phyloP scores from a whole-genome alignment of 2,113 vertebrate species.

The Petaurus breviceps region DNA sequence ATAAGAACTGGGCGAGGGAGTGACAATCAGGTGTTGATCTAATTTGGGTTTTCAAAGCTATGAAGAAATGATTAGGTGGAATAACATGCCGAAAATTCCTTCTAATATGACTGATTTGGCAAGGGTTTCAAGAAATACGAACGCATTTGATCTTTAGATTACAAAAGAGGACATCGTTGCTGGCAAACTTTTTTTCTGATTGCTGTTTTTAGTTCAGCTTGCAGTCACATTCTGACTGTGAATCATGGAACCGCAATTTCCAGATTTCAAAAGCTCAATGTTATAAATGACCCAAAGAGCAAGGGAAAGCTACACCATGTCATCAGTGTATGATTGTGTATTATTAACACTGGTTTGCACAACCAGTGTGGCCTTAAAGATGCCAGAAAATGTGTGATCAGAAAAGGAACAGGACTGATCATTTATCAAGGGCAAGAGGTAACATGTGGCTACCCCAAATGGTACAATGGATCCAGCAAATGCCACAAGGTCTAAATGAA shows the following conservation, averaged over 20 bases:
- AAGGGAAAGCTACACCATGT: background rate
- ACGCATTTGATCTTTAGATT: constrained; percentile 30
- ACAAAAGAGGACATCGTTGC: constrained; percentile 14
- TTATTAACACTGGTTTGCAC: background rate
- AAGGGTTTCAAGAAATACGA: background rate
- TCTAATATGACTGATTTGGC: background rate
- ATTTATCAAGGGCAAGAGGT: background rate
- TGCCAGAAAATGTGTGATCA: background rate
- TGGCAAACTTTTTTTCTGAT: constrained; percentile 46
- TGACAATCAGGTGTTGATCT: constrained; percentile 58
- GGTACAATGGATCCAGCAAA: background rate
- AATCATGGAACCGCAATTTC: background rate
- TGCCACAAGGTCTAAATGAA: background rate
- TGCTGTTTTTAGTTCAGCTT: constrained; percentile 33
- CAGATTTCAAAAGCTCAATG: background rate
- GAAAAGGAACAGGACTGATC: background rate
- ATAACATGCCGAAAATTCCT: background rate
- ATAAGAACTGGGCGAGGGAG: background rate
- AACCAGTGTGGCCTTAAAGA: background rate
- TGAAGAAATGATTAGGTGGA: constrained; percentile 29
- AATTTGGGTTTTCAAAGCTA: constrained; percentile 46
- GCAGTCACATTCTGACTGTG: background rate
- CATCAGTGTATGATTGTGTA: background rate
- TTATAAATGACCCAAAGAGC: background rate
- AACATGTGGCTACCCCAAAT: background rate